These are phyloP conservation scores for Drosophila silvestris DNA, from an alignment of 2,888 invertebrate species.

Conservation along the genomic window DNA sequence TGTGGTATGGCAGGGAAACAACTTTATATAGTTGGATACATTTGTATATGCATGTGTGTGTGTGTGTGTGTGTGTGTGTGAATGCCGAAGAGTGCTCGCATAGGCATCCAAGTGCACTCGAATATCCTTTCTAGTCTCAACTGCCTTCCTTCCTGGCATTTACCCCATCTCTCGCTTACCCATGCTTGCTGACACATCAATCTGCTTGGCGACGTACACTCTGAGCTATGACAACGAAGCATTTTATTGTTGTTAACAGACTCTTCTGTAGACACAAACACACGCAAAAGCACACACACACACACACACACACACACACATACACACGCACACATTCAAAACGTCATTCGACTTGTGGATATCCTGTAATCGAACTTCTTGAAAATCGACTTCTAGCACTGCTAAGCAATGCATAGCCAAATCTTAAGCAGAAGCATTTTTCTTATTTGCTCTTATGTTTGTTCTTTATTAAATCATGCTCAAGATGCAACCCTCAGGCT, in stretches of 20 bases:
- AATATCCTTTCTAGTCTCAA: conserved; percentile 55
- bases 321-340: not conserved
- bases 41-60: conserved; percentile 18
- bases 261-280: conserved; percentile 36
- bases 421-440: not conserved
- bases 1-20: conserved; percentile 54
- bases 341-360: conserved; percentile 2
- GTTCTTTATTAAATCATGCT: not conserved
- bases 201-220: conserved; percentile 64
- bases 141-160: conserved; percentile 26
- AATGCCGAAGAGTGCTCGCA: conserved; percentile 44
- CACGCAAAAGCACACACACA: conserved; percentile 20
- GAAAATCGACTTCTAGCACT: not conserved
- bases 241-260: conserved; percentile 76
- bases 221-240: conserved; percentile 74
- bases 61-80: conserved; percentile 9
- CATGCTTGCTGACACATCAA: conserved; percentile 54
- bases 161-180: not conserved
- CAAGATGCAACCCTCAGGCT: not conserved
- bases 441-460: too few relatives aligned
- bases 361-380: conserved; percentile 14
- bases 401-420: not conserved
- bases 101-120: conserved; percentile 76
- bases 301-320: conserved; percentile 13
- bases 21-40: conserved; percentile 44